Evolutionary conservation across 2,888 invertebrate genomes (phyloP).

Genomic region (Chymomyza procnemis): DNA sequence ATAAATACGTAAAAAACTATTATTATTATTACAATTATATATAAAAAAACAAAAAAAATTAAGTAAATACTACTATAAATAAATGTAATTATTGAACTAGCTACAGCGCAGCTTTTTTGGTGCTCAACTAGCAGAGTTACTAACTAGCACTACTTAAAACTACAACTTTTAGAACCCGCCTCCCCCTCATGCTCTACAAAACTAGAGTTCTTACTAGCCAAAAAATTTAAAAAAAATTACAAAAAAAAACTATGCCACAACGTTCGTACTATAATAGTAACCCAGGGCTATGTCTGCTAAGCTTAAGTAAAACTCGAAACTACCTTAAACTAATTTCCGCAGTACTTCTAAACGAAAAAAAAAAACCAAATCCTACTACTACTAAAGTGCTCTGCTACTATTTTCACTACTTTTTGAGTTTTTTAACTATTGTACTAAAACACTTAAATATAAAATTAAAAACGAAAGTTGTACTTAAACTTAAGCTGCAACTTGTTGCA

Average conservation of each 20-base stretch:
- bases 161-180: conserved; percentile 6
- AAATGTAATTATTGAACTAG: conserved; percentile 40
- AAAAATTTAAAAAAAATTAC: too few relatives aligned
- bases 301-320: background rate
- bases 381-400: conserved; percentile 31
- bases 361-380: conserved; percentile 34
- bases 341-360: background rate
- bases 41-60: conserved; percentile 2
- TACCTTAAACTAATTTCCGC: background rate
- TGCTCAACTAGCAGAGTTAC: conserved; percentile 42
- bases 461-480: conserved; percentile 57
- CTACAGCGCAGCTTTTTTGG: conserved; percentile 57
- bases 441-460: conserved; percentile 8
- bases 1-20: conserved; percentile 44
- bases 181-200: conserved; percentile 27
- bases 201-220: conserved; percentile 20
- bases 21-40: conserved; percentile 41
- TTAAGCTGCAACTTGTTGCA: conserved; percentile 49
- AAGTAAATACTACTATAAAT: conserved; percentile 20
- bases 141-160: conserved; percentile 10
- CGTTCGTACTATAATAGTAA: conserved; percentile 10
- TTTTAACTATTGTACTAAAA: conserved; percentile 54
- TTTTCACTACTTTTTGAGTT: conserved; percentile 57
- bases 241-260: conserved; percentile 20
- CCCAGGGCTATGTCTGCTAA: background rate